These are phyloP conservation scores for Hymenochirus boettgeri DNA, from an alignment of 2,113 vertebrate species.

Conservation along the genomic window DNA sequence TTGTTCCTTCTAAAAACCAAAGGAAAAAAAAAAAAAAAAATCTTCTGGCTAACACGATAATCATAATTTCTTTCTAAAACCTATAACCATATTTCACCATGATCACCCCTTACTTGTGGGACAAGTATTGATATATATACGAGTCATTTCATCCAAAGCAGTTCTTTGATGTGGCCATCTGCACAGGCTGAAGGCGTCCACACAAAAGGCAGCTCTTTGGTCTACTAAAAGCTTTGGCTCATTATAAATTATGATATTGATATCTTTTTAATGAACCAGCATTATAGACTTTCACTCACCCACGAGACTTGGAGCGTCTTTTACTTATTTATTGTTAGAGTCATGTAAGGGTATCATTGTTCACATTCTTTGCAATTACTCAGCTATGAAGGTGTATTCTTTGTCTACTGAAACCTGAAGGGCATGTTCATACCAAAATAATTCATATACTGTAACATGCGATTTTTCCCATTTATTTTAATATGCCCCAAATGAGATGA, in stretches of 20 bases:
- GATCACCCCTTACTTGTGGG: neutral
- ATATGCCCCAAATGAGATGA: neutral
- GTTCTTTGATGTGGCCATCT: conserved; percentile 9
- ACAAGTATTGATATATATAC: conserved; percentile 21
- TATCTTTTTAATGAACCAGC: neutral
- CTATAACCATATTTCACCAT: neutral
- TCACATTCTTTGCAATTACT: neutral
- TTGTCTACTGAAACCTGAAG: neutral
- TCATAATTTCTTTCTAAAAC: conserved; percentile 1
- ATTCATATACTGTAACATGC: conserved; percentile 1
- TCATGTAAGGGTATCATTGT: neutral
- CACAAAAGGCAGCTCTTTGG: too few relatives aligned
- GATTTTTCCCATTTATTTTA: neutral
- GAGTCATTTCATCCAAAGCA: conserved; percentile 13
- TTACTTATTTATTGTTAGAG: neutral
- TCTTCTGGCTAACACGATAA: conserved; percentile 12
- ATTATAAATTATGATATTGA: neutral
- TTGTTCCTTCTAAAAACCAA: neutral
- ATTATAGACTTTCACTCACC: neutral
- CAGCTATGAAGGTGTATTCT: neutral
- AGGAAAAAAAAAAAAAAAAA: too few relatives aligned
- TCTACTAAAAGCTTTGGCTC: too few relatives aligned
- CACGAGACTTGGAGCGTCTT: neutral
- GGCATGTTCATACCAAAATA: neutral
- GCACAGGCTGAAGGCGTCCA: neutral